phyloP scores from a whole-genome alignment of 2,888 invertebrate genomes.

The Scaptomyza caliginosa region DNA sequence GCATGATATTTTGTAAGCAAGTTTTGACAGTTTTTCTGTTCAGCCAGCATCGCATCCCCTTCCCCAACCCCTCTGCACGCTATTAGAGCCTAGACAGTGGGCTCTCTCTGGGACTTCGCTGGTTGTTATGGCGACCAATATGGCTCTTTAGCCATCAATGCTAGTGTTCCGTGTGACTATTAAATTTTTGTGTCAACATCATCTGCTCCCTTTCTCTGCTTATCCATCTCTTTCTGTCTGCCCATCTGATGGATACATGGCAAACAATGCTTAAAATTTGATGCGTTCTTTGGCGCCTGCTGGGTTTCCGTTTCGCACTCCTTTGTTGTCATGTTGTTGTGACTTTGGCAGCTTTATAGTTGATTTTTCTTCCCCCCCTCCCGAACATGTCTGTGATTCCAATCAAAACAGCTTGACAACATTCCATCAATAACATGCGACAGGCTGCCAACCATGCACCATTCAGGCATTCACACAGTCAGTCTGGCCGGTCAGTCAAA shows the following conservation, averaged over 20 bases:
- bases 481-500: neutral
- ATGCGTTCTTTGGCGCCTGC: slow-evolving; percentile 46
- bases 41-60: neutral
- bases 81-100: slow-evolving; percentile 26
- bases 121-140: slow-evolving; percentile 20
- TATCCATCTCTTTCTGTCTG: neutral
- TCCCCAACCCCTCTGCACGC: neutral
- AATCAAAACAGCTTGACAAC: slow-evolving; percentile 64
- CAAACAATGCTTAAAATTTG: slow-evolving; percentile 44
- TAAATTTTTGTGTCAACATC: slow-evolving; percentile 61
- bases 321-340: slow-evolving; percentile 20
- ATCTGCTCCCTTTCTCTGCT: neutral
- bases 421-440: slow-evolving; percentile 69
- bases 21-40: slow-evolving; percentile 56
- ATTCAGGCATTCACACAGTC: neutral
- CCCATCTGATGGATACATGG: neutral
- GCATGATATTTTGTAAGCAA: slow-evolving; percentile 65
- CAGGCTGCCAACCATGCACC: neutral
- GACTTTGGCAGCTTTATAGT: slow-evolving; percentile 19
- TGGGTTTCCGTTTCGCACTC: neutral
- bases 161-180: slow-evolving; percentile 49
- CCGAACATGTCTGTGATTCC: slow-evolving; percentile 12
- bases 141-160: slow-evolving; percentile 42
- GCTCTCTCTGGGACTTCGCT: neutral
- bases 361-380: slow-evolving; percentile 14